Evolutionary conservation across 1,140 invertebrate genomes (phyloP).

Genomic region (Octopus sinensis): DNA sequence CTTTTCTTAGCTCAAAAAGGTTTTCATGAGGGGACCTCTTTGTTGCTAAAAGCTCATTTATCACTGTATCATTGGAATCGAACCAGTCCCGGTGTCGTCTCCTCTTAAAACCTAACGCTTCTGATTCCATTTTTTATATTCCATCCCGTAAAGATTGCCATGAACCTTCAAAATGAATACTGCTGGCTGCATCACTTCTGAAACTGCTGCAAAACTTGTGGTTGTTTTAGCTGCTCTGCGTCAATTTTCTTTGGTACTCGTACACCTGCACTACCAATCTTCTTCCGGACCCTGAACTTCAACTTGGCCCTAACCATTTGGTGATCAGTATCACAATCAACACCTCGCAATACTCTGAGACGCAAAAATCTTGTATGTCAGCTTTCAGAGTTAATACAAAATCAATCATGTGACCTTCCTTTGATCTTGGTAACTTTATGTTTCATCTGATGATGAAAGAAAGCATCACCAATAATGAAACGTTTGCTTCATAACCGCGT

Average conservation of each 20-base stretch:
- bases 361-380: neutral
- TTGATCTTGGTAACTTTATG: neutral
- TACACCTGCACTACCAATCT: neutral
- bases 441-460: neutral
- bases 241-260: neutral
- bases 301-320: neutral
- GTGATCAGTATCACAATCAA: neutral
- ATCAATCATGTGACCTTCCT: neutral
- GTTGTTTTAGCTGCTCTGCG: neutral
- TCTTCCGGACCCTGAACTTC: neutral
- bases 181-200: neutral
- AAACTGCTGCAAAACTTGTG: neutral
- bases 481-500: too few species aligned
- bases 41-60: neutral
- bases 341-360: neutral
- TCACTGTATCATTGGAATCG: neutral
- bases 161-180: neutral
- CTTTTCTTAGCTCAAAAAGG: neutral
- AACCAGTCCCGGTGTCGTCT: neutral
- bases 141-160: neutral
- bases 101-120: neutral
- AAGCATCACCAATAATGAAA: neutral
- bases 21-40: neutral
- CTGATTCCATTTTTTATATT: neutral
- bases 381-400: neutral